Evolutionary conservation across 1,140 invertebrate species (phyloP).

Genomic region (Temnothorax longispinosus): DNA sequence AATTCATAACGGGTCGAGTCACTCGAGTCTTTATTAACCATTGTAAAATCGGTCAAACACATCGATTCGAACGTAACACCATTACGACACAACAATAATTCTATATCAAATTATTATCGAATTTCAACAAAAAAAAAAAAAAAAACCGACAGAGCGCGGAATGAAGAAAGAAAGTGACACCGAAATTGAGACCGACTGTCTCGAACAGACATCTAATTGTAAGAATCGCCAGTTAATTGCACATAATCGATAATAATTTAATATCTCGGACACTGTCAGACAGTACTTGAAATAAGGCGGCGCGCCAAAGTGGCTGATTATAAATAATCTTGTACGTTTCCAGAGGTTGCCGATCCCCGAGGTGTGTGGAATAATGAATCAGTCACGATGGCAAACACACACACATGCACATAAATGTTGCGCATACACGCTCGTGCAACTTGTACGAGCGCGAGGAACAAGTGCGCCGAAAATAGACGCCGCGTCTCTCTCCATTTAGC

Average conservation of each 20-base stretch:
- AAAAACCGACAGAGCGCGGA: not conserved
- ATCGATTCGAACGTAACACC: not conserved
- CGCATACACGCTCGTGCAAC: slow-evolving; percentile 47
- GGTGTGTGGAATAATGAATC: slow-evolving; percentile 37
- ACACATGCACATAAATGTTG: slow-evolving; percentile 28
- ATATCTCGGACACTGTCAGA: slow-evolving; percentile 44
- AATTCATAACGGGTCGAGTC: not conserved
- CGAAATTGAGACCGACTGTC: slow-evolving; percentile 26
- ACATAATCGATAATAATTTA: slow-evolving; percentile 74
- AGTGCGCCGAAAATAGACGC: slow-evolving; percentile 68
- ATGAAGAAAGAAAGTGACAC: slow-evolving; percentile 25
- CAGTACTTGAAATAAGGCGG: slow-evolving; percentile 54
- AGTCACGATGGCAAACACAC: not conserved
- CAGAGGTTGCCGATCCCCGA: slow-evolving; percentile 70
- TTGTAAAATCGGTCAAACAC: not conserved
- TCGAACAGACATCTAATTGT: slow-evolving; percentile 20
- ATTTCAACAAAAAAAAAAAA: slow-evolving; percentile 19
- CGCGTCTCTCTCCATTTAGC: slow-evolving; percentile 22
- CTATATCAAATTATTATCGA: slow-evolving; percentile 26
- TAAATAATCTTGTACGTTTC: slow-evolving; percentile 66
- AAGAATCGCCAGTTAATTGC: slow-evolving; percentile 61
- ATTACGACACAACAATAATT: not conserved
- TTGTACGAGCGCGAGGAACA: slow-evolving; percentile 57
- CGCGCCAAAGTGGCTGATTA: slow-evolving; percentile 70
- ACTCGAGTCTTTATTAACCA: not conserved